These are phyloP conservation scores for Argyresthia albistria DNA, from an alignment of 2,888 invertebrate species.

Conservation along the genomic window DNA sequence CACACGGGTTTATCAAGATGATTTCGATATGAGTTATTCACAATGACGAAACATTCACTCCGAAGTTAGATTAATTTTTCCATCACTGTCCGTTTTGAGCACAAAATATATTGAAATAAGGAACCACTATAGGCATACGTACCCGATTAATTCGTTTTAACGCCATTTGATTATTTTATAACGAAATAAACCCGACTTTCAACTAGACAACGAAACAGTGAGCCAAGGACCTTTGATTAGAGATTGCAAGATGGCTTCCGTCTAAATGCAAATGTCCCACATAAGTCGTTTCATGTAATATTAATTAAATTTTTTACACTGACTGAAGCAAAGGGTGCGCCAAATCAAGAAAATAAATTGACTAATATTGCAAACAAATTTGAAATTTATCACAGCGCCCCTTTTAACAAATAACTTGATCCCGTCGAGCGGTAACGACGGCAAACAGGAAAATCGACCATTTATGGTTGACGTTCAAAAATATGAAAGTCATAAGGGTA, in stretches of 20 bases:
- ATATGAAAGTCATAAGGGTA: background rate
- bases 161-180: conserved; percentile 87
- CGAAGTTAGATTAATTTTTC: conserved; percentile 57
- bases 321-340: conserved; percentile 42
- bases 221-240: conserved; percentile 89
- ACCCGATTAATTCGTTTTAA: conserved; percentile 98
- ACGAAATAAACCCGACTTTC: conserved; percentile 82
- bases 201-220: conserved; percentile 87
- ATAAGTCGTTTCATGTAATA: conserved; percentile 74
- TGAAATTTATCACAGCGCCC: conserved; percentile 49
- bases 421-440: conserved; percentile 57
- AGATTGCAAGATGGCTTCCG: conserved; percentile 90
- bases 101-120: conserved; percentile 30
- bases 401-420: conserved; percentile 54
- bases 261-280: conserved; percentile 84
- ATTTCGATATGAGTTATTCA: conserved; percentile 76
- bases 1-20: conserved; percentile 67
- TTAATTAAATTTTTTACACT: conserved; percentile 37
- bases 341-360: conserved; percentile 59
- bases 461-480: conserved; percentile 51
- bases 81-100: conserved; percentile 38
- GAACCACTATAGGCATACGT: conserved; percentile 61
- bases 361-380: conserved; percentile 60
- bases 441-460: conserved; percentile 71
- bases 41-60: conserved; percentile 76